A percentile compares a stretch with the other conserved stretches of the same genome.
These are phyloP conservation scores for Zaprionus tsacasi DNA, from an alignment of 1,140 invertebrate species.

Conservation along the genomic window DNA sequence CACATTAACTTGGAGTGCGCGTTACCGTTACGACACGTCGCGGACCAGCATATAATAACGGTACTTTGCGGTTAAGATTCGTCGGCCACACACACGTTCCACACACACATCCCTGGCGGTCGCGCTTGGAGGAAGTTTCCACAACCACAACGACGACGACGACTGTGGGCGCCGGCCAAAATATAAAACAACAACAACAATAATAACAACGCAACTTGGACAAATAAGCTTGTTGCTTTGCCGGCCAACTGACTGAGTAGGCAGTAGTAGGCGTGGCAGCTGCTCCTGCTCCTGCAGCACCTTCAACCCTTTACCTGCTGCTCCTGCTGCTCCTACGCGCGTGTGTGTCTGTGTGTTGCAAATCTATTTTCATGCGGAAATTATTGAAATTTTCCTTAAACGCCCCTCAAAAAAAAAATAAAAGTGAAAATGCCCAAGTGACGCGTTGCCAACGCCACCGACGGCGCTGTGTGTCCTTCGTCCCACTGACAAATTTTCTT, in stretches of 20 bases:
- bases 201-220: conserved; percentile 38
- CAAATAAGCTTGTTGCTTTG: conserved; percentile 68
- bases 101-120: conserved; percentile 34
- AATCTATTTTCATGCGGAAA: conserved; percentile 76
- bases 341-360: conserved; percentile 51
- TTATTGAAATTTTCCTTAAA: conserved; percentile 79
- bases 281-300: neutral
- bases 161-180: conserved; percentile 21
- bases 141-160: conserved; percentile 30
- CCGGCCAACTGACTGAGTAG: conserved; percentile 6
- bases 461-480: conserved; percentile 39
- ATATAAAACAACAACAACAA: conserved; percentile 26
- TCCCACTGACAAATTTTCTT: conserved; percentile 75
- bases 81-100: conserved; percentile 73
- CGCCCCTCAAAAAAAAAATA: neutral
- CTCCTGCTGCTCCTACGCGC: neutral
- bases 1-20: conserved; percentile 79
- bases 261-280: conserved; percentile 58
- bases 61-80: conserved; percentile 74
- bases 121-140: conserved; percentile 20
- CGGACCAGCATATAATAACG: conserved; percentile 75
- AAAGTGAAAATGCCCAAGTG: conserved; percentile 49
- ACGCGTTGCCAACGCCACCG: conserved; percentile 43
- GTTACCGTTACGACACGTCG: conserved; percentile 79
- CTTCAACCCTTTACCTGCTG: no score